Evolutionary conservation across 2,797 vertebrate species (phyloP).

Genomic region (Oryzias dopingdopingensis): DNA sequence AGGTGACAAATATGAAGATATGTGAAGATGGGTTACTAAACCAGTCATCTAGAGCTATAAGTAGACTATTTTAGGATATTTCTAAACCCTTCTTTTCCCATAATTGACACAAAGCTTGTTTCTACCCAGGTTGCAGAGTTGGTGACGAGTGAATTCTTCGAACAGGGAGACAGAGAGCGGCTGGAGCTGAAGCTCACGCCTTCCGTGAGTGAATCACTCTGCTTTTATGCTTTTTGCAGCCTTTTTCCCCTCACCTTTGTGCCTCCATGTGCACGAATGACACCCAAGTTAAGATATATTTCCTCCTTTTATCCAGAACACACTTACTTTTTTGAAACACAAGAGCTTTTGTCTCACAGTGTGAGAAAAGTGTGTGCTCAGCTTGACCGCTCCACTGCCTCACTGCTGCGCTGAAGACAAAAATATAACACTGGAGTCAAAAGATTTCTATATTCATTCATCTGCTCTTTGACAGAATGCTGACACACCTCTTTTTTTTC

Average conservation of each 20-base stretch:
- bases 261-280: constrained; percentile 36
- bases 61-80: background rate
- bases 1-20: constrained; percentile 80
- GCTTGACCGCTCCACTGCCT: constrained; percentile 32
- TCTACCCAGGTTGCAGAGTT: constrained; percentile 91
- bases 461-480: constrained; percentile 9
- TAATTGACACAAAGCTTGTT: background rate
- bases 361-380: constrained; percentile 53
- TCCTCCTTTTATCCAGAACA: constrained; percentile 35
- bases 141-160: constrained; percentile 98
- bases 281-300: constrained; percentile 43
- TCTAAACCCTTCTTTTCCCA: background rate
- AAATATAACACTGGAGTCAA: constrained; percentile 16
- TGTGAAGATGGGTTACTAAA: constrained; percentile 6
- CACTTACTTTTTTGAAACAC: constrained; percentile 41
- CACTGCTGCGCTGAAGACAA: constrained; percentile 40
- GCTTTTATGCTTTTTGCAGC: constrained; percentile 26
- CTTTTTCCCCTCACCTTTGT: constrained; percentile 23
- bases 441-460: constrained; percentile 36
- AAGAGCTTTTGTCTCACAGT: constrained; percentile 34
- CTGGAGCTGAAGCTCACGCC: constrained; percentile 96
- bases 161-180: constrained; percentile 97
- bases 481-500: background rate
- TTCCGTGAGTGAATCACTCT: constrained; percentile 82
- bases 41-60: background rate